These are phyloP conservation scores for Drosophila birchii DNA, from an alignment of 2,888 invertebrate genomes.

Conservation along the genomic window DNA sequence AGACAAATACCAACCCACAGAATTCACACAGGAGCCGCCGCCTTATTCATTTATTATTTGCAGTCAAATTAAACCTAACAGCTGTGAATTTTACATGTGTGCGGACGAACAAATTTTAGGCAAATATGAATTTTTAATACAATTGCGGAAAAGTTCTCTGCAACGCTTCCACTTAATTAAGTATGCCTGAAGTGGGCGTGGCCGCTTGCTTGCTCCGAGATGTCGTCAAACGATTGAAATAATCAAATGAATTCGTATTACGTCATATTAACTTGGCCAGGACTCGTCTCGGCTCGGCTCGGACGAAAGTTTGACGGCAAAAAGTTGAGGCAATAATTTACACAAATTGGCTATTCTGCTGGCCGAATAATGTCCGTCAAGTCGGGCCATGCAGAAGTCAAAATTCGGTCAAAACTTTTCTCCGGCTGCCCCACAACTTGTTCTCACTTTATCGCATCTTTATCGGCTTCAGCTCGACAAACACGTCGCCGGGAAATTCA, in stretches of 20 bases:
- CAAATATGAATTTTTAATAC: conserved; percentile 80
- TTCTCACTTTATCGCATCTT: conserved; percentile 80
- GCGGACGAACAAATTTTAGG: conserved; percentile 62
- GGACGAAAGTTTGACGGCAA: conserved; percentile 34
- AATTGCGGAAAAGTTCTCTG: conserved; percentile 65
- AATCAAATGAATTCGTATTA: conserved; percentile 61
- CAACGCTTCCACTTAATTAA: conserved; percentile 75
- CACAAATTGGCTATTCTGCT: conserved; percentile 77
- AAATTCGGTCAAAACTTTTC: conserved; percentile 75
- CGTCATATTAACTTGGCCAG: conserved; percentile 63
- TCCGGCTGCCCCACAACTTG: conserved; percentile 62
- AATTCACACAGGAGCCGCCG: conserved; percentile 23
- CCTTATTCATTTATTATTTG: conserved; percentile 73
- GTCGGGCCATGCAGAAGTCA: conserved; percentile 63
- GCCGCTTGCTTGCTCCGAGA: neutral
- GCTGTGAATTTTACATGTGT: conserved; percentile 72
- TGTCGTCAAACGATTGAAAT: conserved; percentile 45
- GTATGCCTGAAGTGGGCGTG: conserved; percentile 58
- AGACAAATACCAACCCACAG: conserved; percentile 60
- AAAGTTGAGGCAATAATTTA: conserved; percentile 78
- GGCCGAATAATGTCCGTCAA: conserved; percentile 69
- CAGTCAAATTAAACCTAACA: conserved; percentile 77
- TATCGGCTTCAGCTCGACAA: conserved; percentile 75
- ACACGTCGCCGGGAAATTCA: conserved; percentile 74
- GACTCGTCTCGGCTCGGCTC: neutral